Evolutionary conservation across 2,888 invertebrate species (phyloP), one percentile per base, ranked within the genome.

Genomic region (Leucoma salicis): DNA sequence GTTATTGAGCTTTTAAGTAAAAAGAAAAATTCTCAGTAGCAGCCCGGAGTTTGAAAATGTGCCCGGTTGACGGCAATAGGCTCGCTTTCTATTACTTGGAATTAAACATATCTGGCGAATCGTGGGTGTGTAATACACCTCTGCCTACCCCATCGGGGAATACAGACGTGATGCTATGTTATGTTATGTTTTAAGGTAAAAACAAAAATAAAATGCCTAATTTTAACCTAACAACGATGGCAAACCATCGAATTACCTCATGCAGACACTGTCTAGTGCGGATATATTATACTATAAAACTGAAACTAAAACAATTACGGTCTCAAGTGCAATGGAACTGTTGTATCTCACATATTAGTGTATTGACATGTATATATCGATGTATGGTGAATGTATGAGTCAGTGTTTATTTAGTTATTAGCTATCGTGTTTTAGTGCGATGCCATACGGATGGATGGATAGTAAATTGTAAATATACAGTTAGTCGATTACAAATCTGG

Each of bases 331-430:
- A 66, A 53, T 64, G 70, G 61, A 62, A 52, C 56, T 50, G 35
- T 38, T 42, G 37, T 42, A 35, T 46, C 36, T 47, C 48, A n/a
- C n/a, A 46, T 43, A 53, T 49, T 53, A 48, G 51, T 53, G 55
- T 52, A 62, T 52, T 58, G 58, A 57, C 57, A 57, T 59, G 48
- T 50, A 60, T 56, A 29, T 34, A 49, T 46, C 32, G 47, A 60
- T 55, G 45, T 48, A 71, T 85, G 84, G 85, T 46, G 34, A 42
- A 61, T 54, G 46, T 49, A 72, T 85, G 84, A 86, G 54, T 85
- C 84, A 86, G 49, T 79, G 79, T 82, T 80, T 80, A 78, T 79
- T 74, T 65, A 71, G 66, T 78, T 79, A 78, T 80, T 74, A 69
- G 58, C 43, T 56, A 70, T 69, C 57, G 14, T 46, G 67, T 64